Conservation (phyloP, 2,797 vertebrate genomes). For the Halcyon smyrnensis region DNA sequence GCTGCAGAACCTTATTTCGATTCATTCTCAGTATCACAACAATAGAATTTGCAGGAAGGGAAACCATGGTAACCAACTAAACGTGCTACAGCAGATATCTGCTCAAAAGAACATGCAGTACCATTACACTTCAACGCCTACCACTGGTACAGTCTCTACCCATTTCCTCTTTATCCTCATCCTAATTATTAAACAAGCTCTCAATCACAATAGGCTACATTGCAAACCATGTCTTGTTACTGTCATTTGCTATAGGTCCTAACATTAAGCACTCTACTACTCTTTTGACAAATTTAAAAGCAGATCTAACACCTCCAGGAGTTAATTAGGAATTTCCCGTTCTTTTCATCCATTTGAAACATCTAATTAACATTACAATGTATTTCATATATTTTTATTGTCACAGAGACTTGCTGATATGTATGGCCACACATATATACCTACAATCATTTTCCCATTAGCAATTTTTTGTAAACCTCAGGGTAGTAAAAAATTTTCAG, state of each 20-base stretch:
- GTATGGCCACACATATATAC: neutral
- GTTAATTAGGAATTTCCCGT: conserved; percentile 48
- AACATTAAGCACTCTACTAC: conserved; percentile 6
- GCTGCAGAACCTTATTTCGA: conserved; percentile 70
- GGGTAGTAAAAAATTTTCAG: conserved; percentile 25
- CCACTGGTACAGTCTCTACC: conserved; percentile 68
- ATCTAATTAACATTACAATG: conserved; percentile 42
- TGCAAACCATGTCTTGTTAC: conserved; percentile 22
- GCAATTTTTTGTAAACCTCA: neutral
- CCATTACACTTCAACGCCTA: conserved; percentile 75
- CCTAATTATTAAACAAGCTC: conserved; percentile 72
- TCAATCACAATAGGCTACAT: conserved; percentile 50
- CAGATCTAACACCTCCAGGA: conserved; percentile 49
- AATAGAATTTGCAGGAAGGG: conserved; percentile 77
- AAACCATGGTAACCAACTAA: conserved; percentile 84
- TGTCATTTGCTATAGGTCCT: conserved; percentile 38
- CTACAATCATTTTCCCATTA: neutral
- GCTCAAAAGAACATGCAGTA: conserved; percentile 80
- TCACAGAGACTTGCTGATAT: neutral
- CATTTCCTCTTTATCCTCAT: conserved; percentile 65
- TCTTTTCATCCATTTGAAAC: conserved; percentile 47
- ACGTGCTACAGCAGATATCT: conserved; percentile 74
- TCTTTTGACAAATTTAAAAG: conserved; percentile 56
- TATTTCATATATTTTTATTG: conserved; percentile 28
- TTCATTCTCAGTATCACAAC: conserved; percentile 73